phyloP scores from a whole-genome alignment of 2,797 vertebrate genomes.

The Helarctos malayanus region DNA sequence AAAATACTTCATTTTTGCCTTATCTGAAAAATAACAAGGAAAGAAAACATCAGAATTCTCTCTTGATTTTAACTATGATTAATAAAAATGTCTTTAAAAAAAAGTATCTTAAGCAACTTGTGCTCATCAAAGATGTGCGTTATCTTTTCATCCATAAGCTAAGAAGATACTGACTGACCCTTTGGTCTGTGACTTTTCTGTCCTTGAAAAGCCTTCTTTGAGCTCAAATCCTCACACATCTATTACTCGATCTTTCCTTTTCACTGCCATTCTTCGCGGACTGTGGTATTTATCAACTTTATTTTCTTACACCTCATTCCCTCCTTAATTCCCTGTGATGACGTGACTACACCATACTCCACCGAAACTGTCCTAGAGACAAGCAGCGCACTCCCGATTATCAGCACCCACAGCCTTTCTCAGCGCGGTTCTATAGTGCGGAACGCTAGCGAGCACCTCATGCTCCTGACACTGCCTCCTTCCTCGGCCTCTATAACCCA shows the following conservation, averaged over 20 bases:
- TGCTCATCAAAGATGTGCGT: not conserved
- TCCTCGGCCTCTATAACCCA: not conserved
- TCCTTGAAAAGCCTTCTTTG: constrained; percentile 23
- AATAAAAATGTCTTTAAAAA: constrained; percentile 65
- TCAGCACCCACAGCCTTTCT: not conserved
- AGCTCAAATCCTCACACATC: not conserved
- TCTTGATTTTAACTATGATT: not conserved
- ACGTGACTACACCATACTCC: not conserved
- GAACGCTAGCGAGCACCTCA: not conserved
- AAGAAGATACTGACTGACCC: not conserved
- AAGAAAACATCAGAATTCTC: constrained; percentile 58
- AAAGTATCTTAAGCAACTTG: constrained; percentile 1
- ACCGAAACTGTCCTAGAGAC: not conserved
- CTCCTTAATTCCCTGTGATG: constrained; percentile 8
- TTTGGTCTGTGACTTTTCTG: not conserved
- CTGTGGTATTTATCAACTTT: not conserved
- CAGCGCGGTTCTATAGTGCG: not conserved
- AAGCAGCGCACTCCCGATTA: not conserved
- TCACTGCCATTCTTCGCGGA: not conserved
- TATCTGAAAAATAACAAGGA: constrained; percentile 60
- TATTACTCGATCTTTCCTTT: not conserved
- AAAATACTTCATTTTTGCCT: constrained; percentile 55
- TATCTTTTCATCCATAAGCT: not conserved
- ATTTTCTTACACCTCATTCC: not conserved
- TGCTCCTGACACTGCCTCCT: not conserved